phyloP scores from a whole-genome alignment of 1,140 invertebrate genomes.

The Drosophila simulans region DNA sequence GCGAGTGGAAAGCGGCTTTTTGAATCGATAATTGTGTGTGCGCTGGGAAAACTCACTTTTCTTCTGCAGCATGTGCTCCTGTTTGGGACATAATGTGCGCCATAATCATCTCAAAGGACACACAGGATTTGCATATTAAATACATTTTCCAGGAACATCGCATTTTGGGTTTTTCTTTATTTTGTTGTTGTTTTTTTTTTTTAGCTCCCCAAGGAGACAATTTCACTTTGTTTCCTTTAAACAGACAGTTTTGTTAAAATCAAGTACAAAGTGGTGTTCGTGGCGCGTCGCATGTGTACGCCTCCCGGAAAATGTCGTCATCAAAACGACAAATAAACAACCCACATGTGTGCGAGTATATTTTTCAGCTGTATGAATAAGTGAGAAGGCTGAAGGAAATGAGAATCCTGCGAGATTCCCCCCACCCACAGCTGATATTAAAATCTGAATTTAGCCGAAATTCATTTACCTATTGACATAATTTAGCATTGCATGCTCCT shows the following conservation, averaged over 20 bases:
- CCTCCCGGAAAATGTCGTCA: constrained; percentile 26
- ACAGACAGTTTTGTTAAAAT: constrained; percentile 58
- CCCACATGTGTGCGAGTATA: constrained; percentile 13
- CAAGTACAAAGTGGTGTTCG: constrained; percentile 56
- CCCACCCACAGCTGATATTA: constrained; percentile 34
- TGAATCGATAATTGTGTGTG: constrained; percentile 62
- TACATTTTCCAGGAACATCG: constrained; percentile 45
- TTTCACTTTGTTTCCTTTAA: constrained; percentile 67
- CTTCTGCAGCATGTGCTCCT: constrained; percentile 38
- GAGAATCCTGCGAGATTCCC: constrained; percentile 6
- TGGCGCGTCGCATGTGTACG: constrained; percentile 35
- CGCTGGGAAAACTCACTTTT: constrained; percentile 10
- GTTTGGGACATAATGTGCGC: constrained; percentile 54
- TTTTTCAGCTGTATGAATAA: constrained; percentile 50
- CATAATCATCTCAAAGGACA: constrained; percentile 73
- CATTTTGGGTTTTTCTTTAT: background rate
- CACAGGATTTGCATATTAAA: constrained; percentile 76
- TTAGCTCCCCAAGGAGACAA: constrained; percentile 56
- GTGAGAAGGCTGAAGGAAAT: constrained; percentile 22
- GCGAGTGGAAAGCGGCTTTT: constrained; percentile 37
- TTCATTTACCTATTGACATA: constrained; percentile 77
- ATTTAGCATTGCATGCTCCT: constrained; percentile 50
- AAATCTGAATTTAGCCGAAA: constrained; percentile 66
- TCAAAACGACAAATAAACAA: constrained; percentile 50
- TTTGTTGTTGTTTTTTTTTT: constrained; percentile 29